Conservation (phyloP, 1,140 invertebrate genomes). For the Achroia grisella region DNA sequence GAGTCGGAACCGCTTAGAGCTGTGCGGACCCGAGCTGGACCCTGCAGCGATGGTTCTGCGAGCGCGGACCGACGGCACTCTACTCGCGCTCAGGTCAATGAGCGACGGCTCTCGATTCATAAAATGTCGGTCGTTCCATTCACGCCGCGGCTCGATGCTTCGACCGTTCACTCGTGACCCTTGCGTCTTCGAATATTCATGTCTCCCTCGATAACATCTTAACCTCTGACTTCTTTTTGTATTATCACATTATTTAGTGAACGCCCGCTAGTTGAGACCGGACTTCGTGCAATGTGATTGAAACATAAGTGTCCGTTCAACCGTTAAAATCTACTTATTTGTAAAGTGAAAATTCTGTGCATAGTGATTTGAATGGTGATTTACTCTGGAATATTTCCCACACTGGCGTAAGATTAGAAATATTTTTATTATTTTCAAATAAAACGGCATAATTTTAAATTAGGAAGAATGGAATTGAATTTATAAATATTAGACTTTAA, state of each 20-base stretch:
- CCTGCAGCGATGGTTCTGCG: slow-evolving; percentile 32
- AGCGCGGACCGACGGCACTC: slow-evolving; percentile 26
- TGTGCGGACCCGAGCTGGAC: slow-evolving; percentile 20
- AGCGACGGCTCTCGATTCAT: slow-evolving; percentile 69
- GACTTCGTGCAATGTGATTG: slow-evolving; percentile 54
- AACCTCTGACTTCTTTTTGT: slow-evolving; percentile 71
- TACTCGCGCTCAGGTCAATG: slow-evolving; percentile 54
- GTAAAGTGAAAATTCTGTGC: slow-evolving; percentile 60
- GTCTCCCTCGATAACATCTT: slow-evolving; percentile 69
- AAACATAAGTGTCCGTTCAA: slow-evolving; percentile 49
- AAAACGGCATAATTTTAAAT: too few relatives aligned
- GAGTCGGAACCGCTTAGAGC: slow-evolving; percentile 44
- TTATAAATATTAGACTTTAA: too few relatives aligned
- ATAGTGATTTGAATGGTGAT: slow-evolving; percentile 56
- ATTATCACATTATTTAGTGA: slow-evolving; percentile 68
- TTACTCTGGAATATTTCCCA: slow-evolving; percentile 51
- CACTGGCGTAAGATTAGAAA: slow-evolving; percentile 57
- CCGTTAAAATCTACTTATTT: slow-evolving; percentile 29
- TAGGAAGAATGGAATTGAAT: too few relatives aligned
- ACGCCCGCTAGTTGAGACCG: slow-evolving; percentile 40
- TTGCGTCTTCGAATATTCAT: slow-evolving; percentile 72
- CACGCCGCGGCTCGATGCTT: slow-evolving; percentile 63
- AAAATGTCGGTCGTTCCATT: slow-evolving; percentile 71
- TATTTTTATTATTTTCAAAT: slow-evolving; percentile 12
- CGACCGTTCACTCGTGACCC: slow-evolving; percentile 69